Conservation (phyloP, 2,888 invertebrate genomes). For the Aleiodes alternator region DNA sequence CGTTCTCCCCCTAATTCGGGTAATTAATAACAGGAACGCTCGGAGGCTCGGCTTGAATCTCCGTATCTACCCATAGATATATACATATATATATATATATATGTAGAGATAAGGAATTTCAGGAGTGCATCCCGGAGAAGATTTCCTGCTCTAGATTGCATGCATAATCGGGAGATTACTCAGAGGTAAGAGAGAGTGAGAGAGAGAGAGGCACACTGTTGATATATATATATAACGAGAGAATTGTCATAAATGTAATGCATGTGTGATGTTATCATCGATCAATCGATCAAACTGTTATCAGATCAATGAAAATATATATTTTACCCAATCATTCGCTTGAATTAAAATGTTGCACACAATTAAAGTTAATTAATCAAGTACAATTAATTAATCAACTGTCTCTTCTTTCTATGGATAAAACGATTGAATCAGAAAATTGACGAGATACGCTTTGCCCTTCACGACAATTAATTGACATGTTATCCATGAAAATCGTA, state of each 20-base stretch:
- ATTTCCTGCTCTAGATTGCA: conserved; percentile 32
- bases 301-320: not conserved
- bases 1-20: conserved; percentile 50
- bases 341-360: not conserved
- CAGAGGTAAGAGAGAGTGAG: conserved; percentile 8
- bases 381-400: not conserved
- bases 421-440: not conserved
- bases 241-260: conserved; percentile 17
- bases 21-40: conserved; percentile 47
- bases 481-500: conserved; percentile 16
- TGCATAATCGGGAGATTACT: conserved; percentile 32
- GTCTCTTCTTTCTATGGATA: not conserved
- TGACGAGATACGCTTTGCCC: not conserved
- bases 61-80: conserved; percentile 14
- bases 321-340: conserved; percentile 3
- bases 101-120: conserved; percentile 31
- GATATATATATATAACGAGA: not conserved
- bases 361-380: conserved; percentile 1
- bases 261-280: conserved; percentile 9
- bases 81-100: conserved; percentile 10
- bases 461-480: too few relatives aligned
- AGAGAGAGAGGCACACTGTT: not conserved
- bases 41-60: conserved; percentile 27
- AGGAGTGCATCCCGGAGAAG: conserved; percentile 30
- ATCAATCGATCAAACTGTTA: conserved; percentile 8